Evolutionary conservation across 2,113 vertebrate species (phyloP).

Genomic region (Phalacrocorax brasilianus): DNA sequence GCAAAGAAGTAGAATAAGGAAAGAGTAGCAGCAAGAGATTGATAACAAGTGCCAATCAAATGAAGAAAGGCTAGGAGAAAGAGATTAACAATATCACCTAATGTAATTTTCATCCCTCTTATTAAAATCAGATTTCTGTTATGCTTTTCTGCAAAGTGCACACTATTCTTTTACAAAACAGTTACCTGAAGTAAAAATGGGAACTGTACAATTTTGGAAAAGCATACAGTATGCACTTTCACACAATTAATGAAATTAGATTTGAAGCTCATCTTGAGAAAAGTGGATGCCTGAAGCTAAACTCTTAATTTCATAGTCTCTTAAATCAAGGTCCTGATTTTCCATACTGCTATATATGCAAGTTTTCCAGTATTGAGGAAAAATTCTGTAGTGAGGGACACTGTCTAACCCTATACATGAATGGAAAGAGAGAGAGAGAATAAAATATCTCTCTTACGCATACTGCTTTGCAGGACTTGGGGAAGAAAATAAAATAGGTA

Average conservation of each 20-base stretch:
- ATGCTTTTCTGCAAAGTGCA: neutral
- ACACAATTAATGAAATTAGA: neutral
- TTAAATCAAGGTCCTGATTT: neutral
- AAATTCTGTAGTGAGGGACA: neutral
- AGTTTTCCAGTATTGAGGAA: neutral
- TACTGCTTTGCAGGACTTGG: neutral
- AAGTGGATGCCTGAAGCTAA: neutral
- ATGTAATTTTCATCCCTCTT: neutral
- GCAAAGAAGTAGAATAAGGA: conserved; percentile 30
- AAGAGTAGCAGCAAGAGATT: neutral
- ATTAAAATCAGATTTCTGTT: conserved; percentile 27
- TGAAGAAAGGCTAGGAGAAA: neutral
- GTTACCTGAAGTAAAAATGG: neutral
- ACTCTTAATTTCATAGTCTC: neutral
- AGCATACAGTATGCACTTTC: neutral
- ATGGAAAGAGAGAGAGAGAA: neutral
- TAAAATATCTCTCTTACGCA: neutral
- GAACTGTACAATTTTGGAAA: neutral
- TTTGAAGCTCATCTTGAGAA: neutral
- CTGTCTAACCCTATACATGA: neutral
- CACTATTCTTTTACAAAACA: neutral
- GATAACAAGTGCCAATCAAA: conserved; percentile 16
- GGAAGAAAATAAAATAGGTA: neutral
- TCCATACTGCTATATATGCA: neutral
- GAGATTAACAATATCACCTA: conserved; percentile 13